Evolutionary conservation across 2,113 vertebrate species (phyloP), one percentile per base, ranked within the genome.

Genomic region (Microtus montanus): DNA sequence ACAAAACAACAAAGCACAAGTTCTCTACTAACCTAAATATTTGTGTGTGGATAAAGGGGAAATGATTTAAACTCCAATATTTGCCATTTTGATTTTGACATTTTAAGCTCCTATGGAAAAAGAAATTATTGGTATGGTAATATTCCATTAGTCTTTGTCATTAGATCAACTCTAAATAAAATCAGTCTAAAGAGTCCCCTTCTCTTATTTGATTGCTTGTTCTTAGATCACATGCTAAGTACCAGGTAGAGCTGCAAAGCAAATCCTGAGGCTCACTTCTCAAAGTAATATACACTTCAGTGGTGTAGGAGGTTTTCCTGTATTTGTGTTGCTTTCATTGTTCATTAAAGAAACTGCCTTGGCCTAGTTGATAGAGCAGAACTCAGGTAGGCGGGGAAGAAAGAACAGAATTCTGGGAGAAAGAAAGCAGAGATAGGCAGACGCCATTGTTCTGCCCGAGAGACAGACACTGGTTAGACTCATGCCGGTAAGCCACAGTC

Each of bases 71-170:
- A 15, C 6, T 75, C 38, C 19, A 19, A 41, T 1, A 74, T 35
- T 93, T 71, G 17, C 24, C 6, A 41, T 17, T 87, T 70, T 44
- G 13, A 75, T 86, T 87, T 88, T 77, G 41, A 88, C 30, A 61
- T 92, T 77, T 93, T 61, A 79, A 41, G 28, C 87, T 92, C 9
- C 47, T 35, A 94, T 86, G 77, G 22, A 90, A 94, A 96, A 92
- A 4, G 7, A 92, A 91, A 84, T 52, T 70, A 66, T 70, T 41
- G 20, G 2, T 52, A 94, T 84, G 13, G 20, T 80, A 86, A 71
- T 70, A 14, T 80, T 58, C 63, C 47, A 66, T 44, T 64, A 44
- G 35, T n/a, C 24, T 63, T 84, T 89, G 28, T 82, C 92, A 49
- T 87, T 77, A 77, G 47, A 94, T 38, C 10, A 90, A 83, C 22